These are phyloP conservation scores for Lysiphlebus fabarum DNA, from an alignment of 1,140 invertebrate species.

Conservation along the genomic window DNA sequence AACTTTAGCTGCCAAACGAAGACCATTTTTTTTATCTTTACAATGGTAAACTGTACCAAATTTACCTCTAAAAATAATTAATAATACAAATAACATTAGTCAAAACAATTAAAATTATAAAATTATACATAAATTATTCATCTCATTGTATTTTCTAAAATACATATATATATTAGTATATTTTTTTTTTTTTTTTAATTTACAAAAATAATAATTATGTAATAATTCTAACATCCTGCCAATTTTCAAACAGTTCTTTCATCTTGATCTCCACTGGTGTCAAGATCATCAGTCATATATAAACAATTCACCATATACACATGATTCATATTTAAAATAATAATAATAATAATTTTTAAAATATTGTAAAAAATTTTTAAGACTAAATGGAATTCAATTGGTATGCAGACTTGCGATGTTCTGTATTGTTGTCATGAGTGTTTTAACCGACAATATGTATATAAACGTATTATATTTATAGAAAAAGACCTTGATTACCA, in stretches of 20 bases:
- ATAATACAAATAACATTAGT: too few relatives aligned
- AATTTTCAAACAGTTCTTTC: neutral
- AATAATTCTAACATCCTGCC: neutral
- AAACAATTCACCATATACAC: neutral
- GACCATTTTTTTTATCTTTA: slow-evolving; percentile 74
- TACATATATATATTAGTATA: too few relatives aligned
- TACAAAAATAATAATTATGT: too few relatives aligned
- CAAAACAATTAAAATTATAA: too few relatives aligned
- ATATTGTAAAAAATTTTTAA: neutral
- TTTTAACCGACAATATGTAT: slow-evolving; percentile 30
- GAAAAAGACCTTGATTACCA: slow-evolving; percentile 44
- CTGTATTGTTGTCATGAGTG: neutral
- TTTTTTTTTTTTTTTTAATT: too few relatives aligned
- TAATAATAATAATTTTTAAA: too few relatives aligned
- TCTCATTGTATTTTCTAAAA: too few relatives aligned
- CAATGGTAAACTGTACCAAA: slow-evolving; percentile 96
- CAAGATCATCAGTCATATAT: slow-evolving; percentile 10
- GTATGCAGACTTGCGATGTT: slow-evolving; percentile 4
- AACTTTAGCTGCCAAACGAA: slow-evolving; percentile 90
- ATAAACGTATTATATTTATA: slow-evolving; percentile 47
- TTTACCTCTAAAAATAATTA: slow-evolving; percentile 97
- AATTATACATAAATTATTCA: too few relatives aligned
- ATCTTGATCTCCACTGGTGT: slow-evolving; percentile 8
- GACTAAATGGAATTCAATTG: slow-evolving; percentile 13
- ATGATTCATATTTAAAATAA: neutral